Evolutionary conservation across 2,797 vertebrate genomes (phyloP).

Genomic region (Acipenser transmontanus): DNA sequence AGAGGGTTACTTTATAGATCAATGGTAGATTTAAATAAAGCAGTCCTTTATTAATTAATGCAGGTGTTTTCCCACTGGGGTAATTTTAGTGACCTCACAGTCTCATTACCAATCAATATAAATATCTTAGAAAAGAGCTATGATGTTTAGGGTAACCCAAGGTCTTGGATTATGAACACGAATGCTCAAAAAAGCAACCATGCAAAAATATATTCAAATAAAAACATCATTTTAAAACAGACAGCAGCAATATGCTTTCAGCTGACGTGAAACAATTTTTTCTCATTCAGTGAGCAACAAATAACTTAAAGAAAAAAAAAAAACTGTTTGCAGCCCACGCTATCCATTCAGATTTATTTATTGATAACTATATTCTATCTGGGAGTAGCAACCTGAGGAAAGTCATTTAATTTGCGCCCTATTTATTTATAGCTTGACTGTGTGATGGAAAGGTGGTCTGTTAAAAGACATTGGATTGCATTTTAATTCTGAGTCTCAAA

Average conservation of each 20-base stretch:
- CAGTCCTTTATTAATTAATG: too few relatives aligned
- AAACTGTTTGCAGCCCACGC: conserved; percentile 3
- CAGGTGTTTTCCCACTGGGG: too few relatives aligned
- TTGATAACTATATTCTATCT: conserved; percentile 13
- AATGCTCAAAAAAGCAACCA: neutral
- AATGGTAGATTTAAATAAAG: too few relatives aligned
- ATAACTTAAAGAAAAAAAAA: conserved; percentile 7
- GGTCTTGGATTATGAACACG: neutral
- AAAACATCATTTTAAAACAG: neutral
- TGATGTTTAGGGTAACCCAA: too few relatives aligned
- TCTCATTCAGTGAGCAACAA: conserved; percentile 8
- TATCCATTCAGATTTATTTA: conserved; percentile 8
- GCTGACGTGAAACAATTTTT: neutral
- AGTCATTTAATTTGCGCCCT: conserved; percentile 10
- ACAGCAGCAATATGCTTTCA: conserved; percentile 3
- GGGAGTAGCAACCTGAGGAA: neutral
- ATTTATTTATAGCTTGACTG: conserved; percentile 3
- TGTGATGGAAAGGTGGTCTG: neutral
- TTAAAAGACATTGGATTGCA: neutral
- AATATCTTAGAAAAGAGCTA: too few relatives aligned
- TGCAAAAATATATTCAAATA: conserved; percentile 2
- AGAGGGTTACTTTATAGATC: too few relatives aligned
- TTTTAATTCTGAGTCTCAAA: conserved; percentile 7
- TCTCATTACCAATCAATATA: too few relatives aligned
- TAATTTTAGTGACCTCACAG: too few relatives aligned